phyloP scores from a whole-genome alignment of 2,797 vertebrate species.

The Mastacembelus armatus region DNA sequence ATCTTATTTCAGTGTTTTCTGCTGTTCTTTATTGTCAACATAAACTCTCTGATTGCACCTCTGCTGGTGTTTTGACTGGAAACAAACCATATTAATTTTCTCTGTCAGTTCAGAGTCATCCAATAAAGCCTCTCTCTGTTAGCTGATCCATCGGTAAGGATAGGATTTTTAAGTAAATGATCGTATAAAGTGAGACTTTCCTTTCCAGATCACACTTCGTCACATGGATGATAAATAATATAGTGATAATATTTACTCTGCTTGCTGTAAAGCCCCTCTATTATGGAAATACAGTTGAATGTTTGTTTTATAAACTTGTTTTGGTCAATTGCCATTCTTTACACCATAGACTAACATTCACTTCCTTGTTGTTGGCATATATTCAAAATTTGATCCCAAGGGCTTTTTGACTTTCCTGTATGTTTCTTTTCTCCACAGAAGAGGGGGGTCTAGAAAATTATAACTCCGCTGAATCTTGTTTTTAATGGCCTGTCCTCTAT shows the following conservation, averaged over 20 bases:
- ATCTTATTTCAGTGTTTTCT: slow-evolving; percentile 27
- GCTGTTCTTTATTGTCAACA: slow-evolving; percentile 45
- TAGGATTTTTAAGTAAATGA: slow-evolving; percentile 59
- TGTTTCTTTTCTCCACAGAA: slow-evolving; percentile 61
- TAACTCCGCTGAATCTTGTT: slow-evolving; percentile 78
- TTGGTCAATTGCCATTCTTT: slow-evolving; percentile 85
- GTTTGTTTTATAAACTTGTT: slow-evolving; percentile 83
- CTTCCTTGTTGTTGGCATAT: slow-evolving; percentile 84
- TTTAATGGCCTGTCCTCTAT: slow-evolving; percentile 81
- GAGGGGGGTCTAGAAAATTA: slow-evolving; percentile 76
- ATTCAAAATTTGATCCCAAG: slow-evolving; percentile 76
- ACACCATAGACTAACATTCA: slow-evolving; percentile 79
- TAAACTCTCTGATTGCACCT: slow-evolving; percentile 50
- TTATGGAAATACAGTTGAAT: slow-evolving; percentile 75
- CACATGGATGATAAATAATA: slow-evolving; percentile 82
- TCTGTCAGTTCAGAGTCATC: slow-evolving; percentile 37
- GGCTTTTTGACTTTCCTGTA: slow-evolving; percentile 72
- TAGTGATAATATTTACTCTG: slow-evolving; percentile 77
- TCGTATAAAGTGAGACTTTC: slow-evolving; percentile 68
- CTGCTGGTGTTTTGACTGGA: slow-evolving; percentile 40
- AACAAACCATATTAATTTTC: slow-evolving; percentile 34
- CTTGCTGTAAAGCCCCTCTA: slow-evolving; percentile 70
- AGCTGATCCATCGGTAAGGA: slow-evolving; percentile 40
- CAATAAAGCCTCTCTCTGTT: slow-evolving; percentile 60
- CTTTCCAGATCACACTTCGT: slow-evolving; percentile 78